Evolutionary conservation across 2,113 vertebrate species (phyloP), one percentile per base, ranked within the genome.

Genomic region (Alligator sinensis): DNA sequence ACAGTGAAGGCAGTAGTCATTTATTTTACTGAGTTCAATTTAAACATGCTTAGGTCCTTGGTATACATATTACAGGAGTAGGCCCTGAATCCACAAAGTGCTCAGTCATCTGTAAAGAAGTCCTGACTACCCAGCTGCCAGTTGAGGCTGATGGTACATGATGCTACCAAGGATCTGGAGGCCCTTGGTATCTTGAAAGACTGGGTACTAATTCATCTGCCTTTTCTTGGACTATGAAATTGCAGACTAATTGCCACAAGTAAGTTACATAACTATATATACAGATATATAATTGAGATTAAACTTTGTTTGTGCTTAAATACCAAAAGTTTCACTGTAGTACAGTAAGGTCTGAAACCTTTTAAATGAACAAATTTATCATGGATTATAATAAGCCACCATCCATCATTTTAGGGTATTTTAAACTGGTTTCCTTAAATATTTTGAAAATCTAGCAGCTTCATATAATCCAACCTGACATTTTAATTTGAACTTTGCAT

Each of bases 401-500:
- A 88, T 77, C 77, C 82, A 70, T 95, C 91, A 90, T 91, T 68
- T 84, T 91, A 63, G 47, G 47, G 47, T 47, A 79, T 88, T 87
- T 94, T 92, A 92, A 96, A 96, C 96, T 95, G 91, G 96, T 96
- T 96, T 91, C 15, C 70, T 80, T 92, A 64, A 91, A 70, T 89
- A 79, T 94, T 89, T 74, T 88, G 92, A 95, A 96, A 96, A 90
- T 80, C 8, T 68, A 89, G 19, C 4, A 68, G 85, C 93, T 16
- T 97, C 21, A 74, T 81, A 81, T 89, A 95, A 87, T 96, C 85
- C 61, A 81, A 66, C 82, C 38, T 91, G 80, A 95, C 94, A 91
- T 30, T 95, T 90, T 94, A 89, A 64, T 96, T 94, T 97, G 94
- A 97, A 91, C 87, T 94, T 47, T 94, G 30, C 68, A 92, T 72